A percentile compares a stretch with the other conserved stretches of the same genome.
Evolutionary conservation across 2,888 invertebrate genomes (phyloP).

Genomic region (Acleris emargana): DNA sequence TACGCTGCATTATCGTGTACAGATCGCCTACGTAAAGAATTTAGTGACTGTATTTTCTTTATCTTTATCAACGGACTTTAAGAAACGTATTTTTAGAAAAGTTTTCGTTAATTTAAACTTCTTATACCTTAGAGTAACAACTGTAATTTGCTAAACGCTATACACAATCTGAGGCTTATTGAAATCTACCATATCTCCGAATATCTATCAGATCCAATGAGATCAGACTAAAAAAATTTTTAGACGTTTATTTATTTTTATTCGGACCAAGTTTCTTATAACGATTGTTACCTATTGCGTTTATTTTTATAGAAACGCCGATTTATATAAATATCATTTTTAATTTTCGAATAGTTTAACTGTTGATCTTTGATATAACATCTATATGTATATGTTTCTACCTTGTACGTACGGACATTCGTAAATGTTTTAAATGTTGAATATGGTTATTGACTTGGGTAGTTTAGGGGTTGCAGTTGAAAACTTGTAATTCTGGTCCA

Average conservation of each 20-base stretch:
- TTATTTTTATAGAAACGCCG: conserved; percentile 53
- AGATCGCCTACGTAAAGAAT: conserved; percentile 13
- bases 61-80: conserved; percentile 42
- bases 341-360: conserved; percentile 51
- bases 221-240: conserved; percentile 44
- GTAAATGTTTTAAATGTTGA: conserved; percentile 61
- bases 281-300: conserved; percentile 49
- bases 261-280: conserved; percentile 67
- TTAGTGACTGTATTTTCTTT: conserved; percentile 30
- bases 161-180: conserved; percentile 66
- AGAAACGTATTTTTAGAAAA: conserved; percentile 55
- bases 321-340: conserved; percentile 39
- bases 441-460: conserved; percentile 48
- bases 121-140: conserved; percentile 60
- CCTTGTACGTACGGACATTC: conserved; percentile 53
- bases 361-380: conserved; percentile 60
- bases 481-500: conserved; percentile 38
- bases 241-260: conserved; percentile 46
- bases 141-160: conserved; percentile 56
- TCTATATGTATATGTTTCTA: conserved; percentile 49
- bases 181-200: conserved; percentile 57
- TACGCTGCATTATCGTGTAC: conserved; percentile 12
- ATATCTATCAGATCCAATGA: conserved; percentile 40
- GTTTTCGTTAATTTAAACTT: conserved; percentile 73
- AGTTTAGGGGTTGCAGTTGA: conserved; percentile 39